phyloP scores from a whole-genome alignment of 2,888 invertebrate genomes.

The Latheticus oryzae region DNA sequence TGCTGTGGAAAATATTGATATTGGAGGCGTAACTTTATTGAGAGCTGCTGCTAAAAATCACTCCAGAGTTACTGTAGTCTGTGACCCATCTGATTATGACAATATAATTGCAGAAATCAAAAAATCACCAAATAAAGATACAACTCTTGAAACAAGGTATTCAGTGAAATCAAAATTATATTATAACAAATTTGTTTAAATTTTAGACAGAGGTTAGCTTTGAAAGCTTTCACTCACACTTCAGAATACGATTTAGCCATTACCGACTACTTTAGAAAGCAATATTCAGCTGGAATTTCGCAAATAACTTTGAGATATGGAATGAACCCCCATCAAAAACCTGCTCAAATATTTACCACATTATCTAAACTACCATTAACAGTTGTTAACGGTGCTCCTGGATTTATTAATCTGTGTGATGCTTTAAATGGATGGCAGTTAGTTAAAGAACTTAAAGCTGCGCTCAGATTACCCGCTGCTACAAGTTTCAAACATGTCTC shows the following conservation, averaged over 20 bases:
- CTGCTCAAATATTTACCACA: conserved; percentile 90
- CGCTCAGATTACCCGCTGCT: conserved; percentile 88
- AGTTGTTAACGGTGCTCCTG: conserved; percentile 94
- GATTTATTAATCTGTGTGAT: conserved; percentile 97
- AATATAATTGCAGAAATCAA: conserved; percentile 80
- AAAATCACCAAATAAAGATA: conserved; percentile 73
- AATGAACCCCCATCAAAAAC: conserved; percentile 99
- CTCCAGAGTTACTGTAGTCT: conserved; percentile 91
- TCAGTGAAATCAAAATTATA: not conserved
- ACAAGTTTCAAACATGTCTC: conserved; percentile 99
- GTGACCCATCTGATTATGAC: conserved; percentile 90
- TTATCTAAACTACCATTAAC: conserved; percentile 82
- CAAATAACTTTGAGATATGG: conserved; percentile 92
- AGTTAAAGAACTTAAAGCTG: conserved; percentile 86
- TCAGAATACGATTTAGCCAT: conserved; percentile 95
- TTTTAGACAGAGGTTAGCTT: conserved; percentile 78
- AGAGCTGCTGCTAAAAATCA: conserved; percentile 98
- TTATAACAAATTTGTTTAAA: not conserved
- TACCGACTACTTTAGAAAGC: conserved; percentile 93
- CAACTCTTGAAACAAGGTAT: conserved; percentile 78
- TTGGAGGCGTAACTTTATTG: conserved; percentile 94
- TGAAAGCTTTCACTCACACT: conserved; percentile 97
- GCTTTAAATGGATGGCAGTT: conserved; percentile 98
- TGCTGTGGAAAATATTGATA: conserved; percentile 97
- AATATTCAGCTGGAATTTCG: conserved; percentile 82